A percentile compares a stretch with the other conserved stretches of the same genome.
Conservation (phyloP, 2,888 invertebrate genomes). For the Strigamia transsilvanica region DNA sequence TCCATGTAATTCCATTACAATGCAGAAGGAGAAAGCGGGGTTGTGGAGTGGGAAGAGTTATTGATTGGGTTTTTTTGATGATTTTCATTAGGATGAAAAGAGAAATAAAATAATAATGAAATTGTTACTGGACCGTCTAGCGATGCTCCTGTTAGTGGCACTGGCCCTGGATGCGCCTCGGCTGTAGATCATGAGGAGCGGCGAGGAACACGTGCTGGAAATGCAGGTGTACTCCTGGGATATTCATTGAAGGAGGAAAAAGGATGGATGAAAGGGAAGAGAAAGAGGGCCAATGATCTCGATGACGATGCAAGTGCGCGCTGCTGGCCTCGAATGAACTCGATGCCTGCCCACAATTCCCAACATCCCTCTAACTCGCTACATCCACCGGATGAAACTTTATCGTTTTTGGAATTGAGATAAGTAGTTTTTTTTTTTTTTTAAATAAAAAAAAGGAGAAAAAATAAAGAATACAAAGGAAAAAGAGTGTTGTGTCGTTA, state of each 20-base stretch:
- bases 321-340: slow-evolving; percentile 28
- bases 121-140: slow-evolving; percentile 6
- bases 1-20: too few species aligned
- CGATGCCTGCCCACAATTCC: not conserved
- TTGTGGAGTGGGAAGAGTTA: too few species aligned
- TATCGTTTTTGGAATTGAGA: slow-evolving; percentile 25
- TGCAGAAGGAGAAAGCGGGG: too few species aligned
- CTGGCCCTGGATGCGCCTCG: slow-evolving; percentile 22
- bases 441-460: not conserved
- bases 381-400: slow-evolving; percentile 30
- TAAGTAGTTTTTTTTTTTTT: not conserved
- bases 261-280: not conserved
- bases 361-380: not conserved
- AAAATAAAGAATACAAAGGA: not conserved
- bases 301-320: slow-evolving; percentile 7
- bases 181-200: slow-evolving; percentile 21
- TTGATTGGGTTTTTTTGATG: too few species aligned
- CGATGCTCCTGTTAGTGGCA: slow-evolving; percentile 1
- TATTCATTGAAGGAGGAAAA: not conserved
- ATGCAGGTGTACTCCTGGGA: not conserved
- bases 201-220: not conserved
- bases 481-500: too few species aligned
- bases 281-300: slow-evolving; percentile 17
- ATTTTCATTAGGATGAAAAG: not conserved
- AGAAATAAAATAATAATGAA: not conserved